These are phyloP conservation scores for Pocillopora verrucosa DNA, from an alignment of 64 coral and sea anemone genomes.

Conservation along the genomic window DNA sequence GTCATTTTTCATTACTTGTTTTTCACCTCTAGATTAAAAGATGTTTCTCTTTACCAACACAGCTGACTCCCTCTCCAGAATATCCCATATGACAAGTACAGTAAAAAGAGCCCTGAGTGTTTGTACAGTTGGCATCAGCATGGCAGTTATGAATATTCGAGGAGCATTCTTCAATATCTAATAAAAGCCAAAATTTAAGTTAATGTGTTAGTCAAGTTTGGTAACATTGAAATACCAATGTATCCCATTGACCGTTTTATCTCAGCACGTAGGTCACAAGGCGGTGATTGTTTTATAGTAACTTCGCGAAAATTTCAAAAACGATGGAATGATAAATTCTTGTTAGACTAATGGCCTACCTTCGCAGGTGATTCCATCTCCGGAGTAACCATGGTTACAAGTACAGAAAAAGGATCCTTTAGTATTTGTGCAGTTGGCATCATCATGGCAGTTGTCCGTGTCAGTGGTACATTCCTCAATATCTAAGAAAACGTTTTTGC, in stretches of 20 bases:
- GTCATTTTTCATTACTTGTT: too few species aligned
- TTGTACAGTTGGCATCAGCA: conserved; percentile 70
- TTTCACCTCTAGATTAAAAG: too few species aligned
- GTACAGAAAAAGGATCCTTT: neutral
- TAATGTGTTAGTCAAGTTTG: too few species aligned
- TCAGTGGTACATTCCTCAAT: neutral
- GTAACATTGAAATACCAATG: too few species aligned
- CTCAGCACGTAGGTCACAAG: too few species aligned
- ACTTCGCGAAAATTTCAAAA: too few species aligned
- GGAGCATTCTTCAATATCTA: conserved; percentile 57
- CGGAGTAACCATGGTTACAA: neutral
- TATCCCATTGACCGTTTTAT: too few species aligned
- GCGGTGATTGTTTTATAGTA: too few species aligned
- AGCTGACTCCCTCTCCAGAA: conserved; percentile 71
- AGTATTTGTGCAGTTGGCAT: conserved; percentile 9
- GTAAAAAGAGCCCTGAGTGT: conserved; percentile 78
- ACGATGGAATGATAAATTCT: too few species aligned
- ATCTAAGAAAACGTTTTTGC: neutral
- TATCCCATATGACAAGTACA: conserved; percentile 75
- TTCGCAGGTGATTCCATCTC: neutral
- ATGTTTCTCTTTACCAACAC: conserved; percentile 30
- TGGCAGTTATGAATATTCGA: conserved; percentile 45
- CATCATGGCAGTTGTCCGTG: conserved; percentile 9
- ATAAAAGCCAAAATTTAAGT: too few species aligned
- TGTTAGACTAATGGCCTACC: neutral